Evolutionary conservation across 2,888 invertebrate species (phyloP).

Genomic region (Halictus quadricinctus): DNA sequence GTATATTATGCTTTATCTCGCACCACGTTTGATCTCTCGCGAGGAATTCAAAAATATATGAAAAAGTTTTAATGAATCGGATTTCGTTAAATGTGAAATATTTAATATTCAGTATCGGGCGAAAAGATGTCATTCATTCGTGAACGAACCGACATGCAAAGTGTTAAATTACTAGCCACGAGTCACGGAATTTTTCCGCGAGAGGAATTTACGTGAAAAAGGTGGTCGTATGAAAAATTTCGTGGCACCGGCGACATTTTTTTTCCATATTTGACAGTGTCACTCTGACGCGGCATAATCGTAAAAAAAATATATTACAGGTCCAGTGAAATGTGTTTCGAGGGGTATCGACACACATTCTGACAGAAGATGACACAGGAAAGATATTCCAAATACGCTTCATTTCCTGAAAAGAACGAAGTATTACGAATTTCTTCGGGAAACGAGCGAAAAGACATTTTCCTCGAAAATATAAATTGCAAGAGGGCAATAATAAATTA

Average conservation of each 20-base stretch:
- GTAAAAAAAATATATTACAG: constrained; percentile 28
- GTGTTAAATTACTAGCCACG: background rate
- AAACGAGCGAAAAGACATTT: background rate
- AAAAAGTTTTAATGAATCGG: background rate
- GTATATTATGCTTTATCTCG: background rate
- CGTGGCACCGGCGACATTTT: background rate
- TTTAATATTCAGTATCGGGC: constrained; percentile 1
- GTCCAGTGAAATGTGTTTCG: background rate
- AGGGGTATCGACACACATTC: background rate
- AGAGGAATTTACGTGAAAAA: background rate
- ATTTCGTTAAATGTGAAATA: background rate
- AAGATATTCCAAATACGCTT: background rate
- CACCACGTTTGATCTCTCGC: background rate
- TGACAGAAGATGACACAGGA: too few species aligned
- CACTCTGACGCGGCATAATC: background rate
- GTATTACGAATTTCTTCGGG: background rate
- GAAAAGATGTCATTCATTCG: background rate
- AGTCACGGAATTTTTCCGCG: background rate
- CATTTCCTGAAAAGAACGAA: background rate
- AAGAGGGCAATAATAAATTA: background rate
- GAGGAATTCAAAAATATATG: background rate
- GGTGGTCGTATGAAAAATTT: background rate
- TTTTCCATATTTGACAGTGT: background rate
- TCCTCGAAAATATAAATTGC: background rate
- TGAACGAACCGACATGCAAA: background rate